A percentile compares a stretch with the other conserved stretches of the same genome.
Evolutionary conservation across 2,113 vertebrate genomes (phyloP).

Genomic region (Ceratotherium simum): DNA sequence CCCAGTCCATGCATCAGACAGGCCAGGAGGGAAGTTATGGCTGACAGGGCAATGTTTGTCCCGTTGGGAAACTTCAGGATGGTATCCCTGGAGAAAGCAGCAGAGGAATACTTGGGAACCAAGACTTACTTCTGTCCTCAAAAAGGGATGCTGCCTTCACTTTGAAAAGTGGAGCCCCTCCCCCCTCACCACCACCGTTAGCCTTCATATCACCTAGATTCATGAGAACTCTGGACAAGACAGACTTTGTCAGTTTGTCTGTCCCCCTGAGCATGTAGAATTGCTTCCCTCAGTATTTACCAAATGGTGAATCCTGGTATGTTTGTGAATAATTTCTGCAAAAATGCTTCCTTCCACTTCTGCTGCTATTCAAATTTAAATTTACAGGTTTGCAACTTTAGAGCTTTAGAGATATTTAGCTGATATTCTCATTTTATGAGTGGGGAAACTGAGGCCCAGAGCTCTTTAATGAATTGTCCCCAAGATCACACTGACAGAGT

Average conservation of each 20-base stretch:
- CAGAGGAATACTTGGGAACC: neutral
- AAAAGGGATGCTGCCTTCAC: neutral
- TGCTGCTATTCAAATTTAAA: neutral
- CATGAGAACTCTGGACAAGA: neutral
- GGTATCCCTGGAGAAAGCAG: neutral
- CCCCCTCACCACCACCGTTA: accelerated
- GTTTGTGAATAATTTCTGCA: neutral
- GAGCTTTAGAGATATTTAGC: neutral
- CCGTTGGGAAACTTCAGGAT: neutral
- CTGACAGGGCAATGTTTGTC: neutral
- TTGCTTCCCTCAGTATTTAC: neutral
- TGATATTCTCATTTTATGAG: neutral
- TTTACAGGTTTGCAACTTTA: neutral
- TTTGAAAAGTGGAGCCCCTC: neutral
- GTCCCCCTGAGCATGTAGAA: neutral
- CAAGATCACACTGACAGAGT: neutral
- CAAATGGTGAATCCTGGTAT: neutral
- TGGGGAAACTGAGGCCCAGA: neutral
- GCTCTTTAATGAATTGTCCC: neutral
- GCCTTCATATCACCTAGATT: neutral
- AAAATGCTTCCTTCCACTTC: neutral
- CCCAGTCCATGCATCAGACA: neutral
- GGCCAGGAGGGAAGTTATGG: neutral
- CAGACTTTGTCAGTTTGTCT: neutral
- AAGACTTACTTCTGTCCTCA: neutral